These are phyloP conservation scores for Charadrius vociferus DNA, from an alignment of 2,113 vertebrate species.

Conservation along the genomic window DNA sequence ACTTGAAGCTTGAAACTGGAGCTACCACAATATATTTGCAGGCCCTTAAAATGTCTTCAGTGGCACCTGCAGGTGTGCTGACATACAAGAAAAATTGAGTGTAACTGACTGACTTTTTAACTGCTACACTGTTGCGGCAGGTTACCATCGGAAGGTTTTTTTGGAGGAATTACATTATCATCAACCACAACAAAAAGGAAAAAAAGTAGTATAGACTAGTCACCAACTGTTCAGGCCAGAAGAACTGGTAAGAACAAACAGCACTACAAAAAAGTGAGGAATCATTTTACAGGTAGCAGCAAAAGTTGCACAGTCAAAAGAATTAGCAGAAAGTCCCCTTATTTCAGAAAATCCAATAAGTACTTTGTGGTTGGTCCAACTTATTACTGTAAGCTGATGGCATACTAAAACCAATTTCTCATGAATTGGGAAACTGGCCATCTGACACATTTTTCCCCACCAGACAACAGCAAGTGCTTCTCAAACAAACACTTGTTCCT, in stretches of 20 bases:
- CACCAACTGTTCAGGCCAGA: background rate
- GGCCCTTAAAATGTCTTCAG: background rate
- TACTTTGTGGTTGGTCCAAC: background rate
- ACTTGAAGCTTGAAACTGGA: background rate
- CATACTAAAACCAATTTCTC: background rate
- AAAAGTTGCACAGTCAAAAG: background rate
- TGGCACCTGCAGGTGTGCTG: background rate
- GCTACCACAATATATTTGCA: background rate
- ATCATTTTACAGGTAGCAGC: background rate
- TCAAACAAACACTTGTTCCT: background rate
- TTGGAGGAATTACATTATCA: background rate
- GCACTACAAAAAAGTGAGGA: background rate
- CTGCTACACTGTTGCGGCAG: background rate
- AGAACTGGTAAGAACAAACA: background rate
- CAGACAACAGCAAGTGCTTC: background rate
- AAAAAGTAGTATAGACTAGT: background rate
- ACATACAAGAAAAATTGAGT: background rate
- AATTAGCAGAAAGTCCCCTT: background rate
- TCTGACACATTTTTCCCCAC: background rate
- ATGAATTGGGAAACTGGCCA: background rate
- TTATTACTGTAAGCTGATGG: background rate
- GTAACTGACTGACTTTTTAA: background rate
- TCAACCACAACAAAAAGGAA: background rate
- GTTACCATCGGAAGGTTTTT: no score
- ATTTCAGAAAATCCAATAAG: background rate